Percentiles rank a stretch among this genome's conserved stretches.
Conservation (phyloP, 2,113 vertebrate species). For the Gobius niger region DNA sequence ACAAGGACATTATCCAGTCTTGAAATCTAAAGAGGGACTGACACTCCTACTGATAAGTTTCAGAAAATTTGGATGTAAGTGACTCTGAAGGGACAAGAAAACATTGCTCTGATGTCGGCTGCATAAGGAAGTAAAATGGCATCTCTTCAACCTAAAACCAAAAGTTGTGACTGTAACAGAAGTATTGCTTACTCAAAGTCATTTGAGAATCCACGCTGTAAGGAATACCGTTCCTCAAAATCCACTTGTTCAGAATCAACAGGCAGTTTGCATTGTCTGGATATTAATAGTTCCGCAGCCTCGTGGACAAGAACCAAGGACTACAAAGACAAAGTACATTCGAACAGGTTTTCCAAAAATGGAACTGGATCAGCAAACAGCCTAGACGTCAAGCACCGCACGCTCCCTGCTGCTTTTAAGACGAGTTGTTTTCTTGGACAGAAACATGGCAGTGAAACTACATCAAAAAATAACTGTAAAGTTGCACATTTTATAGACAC, state of each 20-base stretch:
- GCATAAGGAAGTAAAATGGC: not conserved
- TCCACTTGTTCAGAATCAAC: not conserved
- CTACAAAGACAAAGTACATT: constrained; percentile 15
- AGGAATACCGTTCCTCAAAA: constrained; percentile 20
- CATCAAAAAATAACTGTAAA: constrained; percentile 19
- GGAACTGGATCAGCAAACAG: not conserved
- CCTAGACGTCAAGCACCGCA: not conserved
- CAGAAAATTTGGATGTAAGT: not conserved
- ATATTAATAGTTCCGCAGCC: constrained; percentile 21
- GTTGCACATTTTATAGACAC: not conserved
- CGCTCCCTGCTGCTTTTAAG: constrained; percentile 6
- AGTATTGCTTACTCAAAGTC: not conserved
- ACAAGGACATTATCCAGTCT: too few relatives aligned
- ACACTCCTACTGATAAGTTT: too few relatives aligned
- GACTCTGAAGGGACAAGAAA: constrained; percentile 4
- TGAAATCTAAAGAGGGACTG: too few relatives aligned
- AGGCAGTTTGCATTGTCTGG: constrained; percentile 1
- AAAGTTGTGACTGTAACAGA: constrained; percentile 21
- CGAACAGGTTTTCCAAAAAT: constrained; percentile 10
- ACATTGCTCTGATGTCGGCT: constrained; percentile 9
- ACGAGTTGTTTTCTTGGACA: not conserved
- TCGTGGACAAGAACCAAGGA: constrained; percentile 18
- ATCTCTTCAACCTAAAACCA: not conserved
- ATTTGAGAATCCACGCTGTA: constrained; percentile 22
- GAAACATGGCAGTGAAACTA: not conserved